Percentiles rank a stretch among this genome's conserved stretches.
Evolutionary conservation across 2,888 invertebrate species (phyloP).

Genomic region (Sinodicranocentrus sp.): DNA sequence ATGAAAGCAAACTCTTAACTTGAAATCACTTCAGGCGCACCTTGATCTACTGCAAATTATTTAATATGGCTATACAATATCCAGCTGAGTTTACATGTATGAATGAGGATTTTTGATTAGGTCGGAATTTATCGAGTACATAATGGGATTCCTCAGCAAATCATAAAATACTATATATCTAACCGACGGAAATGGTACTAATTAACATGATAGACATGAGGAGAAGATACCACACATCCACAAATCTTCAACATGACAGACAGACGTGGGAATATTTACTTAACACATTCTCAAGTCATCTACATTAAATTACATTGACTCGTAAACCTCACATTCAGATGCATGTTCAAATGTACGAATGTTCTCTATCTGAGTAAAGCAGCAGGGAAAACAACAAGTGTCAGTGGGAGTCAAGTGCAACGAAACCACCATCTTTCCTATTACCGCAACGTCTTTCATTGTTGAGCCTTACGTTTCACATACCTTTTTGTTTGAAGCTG

Average conservation of each 20-base stretch:
- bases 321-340: neutral
- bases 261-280: constrained; percentile 64
- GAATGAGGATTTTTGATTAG: too few species aligned
- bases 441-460: neutral
- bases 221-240: constrained; percentile 50
- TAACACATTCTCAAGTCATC: constrained; percentile 51
- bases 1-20: too few species aligned
- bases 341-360: too few species aligned
- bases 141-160: too few species aligned
- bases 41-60: too few species aligned
- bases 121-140: too few species aligned
- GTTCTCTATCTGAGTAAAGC: neutral
- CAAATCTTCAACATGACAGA: constrained; percentile 34
- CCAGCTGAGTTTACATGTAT: too few species aligned
- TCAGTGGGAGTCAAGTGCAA: constrained; percentile 15
- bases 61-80: too few species aligned
- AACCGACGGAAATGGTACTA: constrained; percentile 27
- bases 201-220: constrained; percentile 59
- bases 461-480: neutral
- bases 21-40: too few species aligned
- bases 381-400: constrained; percentile 3
- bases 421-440: neutral
- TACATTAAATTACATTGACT: constrained; percentile 38
- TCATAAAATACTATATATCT: constrained; percentile 22
- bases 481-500: constrained; percentile 1